phyloP scores from a whole-genome alignment of 1,140 invertebrate species.

The Ceratosolen solmsi region DNA sequence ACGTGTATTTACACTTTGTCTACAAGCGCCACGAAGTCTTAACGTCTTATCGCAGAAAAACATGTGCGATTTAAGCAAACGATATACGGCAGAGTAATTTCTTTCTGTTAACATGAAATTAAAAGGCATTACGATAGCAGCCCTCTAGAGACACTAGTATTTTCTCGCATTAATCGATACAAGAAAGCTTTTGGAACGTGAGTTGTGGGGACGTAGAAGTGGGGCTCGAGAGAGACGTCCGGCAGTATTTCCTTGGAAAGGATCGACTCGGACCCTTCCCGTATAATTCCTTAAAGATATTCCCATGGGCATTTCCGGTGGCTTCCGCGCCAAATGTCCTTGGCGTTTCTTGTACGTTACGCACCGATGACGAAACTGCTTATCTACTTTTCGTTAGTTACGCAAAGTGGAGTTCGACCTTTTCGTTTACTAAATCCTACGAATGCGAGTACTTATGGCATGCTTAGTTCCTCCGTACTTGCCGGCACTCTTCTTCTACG shows the following conservation, averaged over 20 bases:
- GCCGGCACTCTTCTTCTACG: too few relatives aligned
- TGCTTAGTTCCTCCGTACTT: background rate
- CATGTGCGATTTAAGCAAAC: background rate
- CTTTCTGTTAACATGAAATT: slow-evolving; percentile 24
- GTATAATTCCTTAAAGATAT: slow-evolving; percentile 44
- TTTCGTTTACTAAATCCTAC: slow-evolving; percentile 25
- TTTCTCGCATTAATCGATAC: background rate
- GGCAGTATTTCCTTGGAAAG: background rate
- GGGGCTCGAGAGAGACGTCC: too few relatives aligned
- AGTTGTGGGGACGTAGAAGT: background rate
- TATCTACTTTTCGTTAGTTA: slow-evolving; percentile 61
- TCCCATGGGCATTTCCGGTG: slow-evolving; percentile 57
- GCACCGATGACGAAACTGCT: slow-evolving; percentile 58
- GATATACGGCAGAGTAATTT: slow-evolving; percentile 6
- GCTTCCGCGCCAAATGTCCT: slow-evolving; percentile 58
- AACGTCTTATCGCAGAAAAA: background rate
- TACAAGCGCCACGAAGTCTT: background rate
- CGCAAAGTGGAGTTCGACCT: slow-evolving; percentile 44
- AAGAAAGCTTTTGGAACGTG: background rate
- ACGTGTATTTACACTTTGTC: slow-evolving; percentile 7
- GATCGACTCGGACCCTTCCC: background rate
- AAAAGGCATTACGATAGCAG: background rate
- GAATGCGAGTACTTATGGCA: background rate
- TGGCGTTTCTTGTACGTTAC: slow-evolving; percentile 55
- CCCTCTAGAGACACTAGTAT: background rate